A percentile compares a stretch with the other conserved stretches of the same genome.
These are phyloP conservation scores for Acanthurus lineatus DNA, from an alignment of 2,797 vertebrate species.

Conservation along the genomic window DNA sequence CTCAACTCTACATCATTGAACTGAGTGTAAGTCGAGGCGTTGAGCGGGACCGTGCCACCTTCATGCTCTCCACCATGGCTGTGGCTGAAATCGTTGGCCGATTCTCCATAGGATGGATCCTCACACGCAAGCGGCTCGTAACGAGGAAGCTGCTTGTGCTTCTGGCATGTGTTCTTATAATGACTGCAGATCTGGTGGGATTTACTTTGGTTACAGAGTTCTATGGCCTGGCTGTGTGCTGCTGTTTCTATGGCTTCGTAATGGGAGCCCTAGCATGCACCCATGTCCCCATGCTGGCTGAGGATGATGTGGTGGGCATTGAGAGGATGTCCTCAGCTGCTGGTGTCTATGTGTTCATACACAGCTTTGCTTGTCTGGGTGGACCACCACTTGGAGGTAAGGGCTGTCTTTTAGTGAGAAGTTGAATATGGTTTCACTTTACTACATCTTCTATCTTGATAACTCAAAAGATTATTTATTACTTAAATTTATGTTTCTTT, in stretches of 20 bases:
- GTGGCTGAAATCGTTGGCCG: constrained; percentile 93
- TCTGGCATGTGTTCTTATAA: constrained; percentile 86
- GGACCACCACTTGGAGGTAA: constrained; percentile 97
- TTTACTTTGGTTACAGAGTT: constrained; percentile 91
- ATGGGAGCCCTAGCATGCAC: constrained; percentile 92
- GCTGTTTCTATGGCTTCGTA: constrained; percentile 91
- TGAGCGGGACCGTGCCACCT: constrained; percentile 86
- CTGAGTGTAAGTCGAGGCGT: constrained; percentile 91
- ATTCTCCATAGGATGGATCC: constrained; percentile 88
- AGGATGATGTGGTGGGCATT: constrained; percentile 94
- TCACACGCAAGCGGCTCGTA: constrained; percentile 81
- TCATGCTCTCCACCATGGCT: constrained; percentile 92
- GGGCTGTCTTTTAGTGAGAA: background rate
- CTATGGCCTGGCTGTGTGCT: constrained; percentile 92
- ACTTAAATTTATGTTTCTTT: background rate
- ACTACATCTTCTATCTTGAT: background rate
- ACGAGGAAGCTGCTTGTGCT: constrained; percentile 92
- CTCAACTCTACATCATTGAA: constrained; percentile 94
- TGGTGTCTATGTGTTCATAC: constrained; percentile 95
- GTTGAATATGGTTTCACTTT: background rate
- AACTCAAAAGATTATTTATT: background rate
- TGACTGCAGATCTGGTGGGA: constrained; percentile 88
- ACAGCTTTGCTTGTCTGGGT: constrained; percentile 94
- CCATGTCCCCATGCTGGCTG: constrained; percentile 95
- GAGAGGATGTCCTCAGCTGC: constrained; percentile 94